These are phyloP conservation scores for Litocranius walleri DNA, from an alignment of 2,113 vertebrate species.

Conservation along the genomic window DNA sequence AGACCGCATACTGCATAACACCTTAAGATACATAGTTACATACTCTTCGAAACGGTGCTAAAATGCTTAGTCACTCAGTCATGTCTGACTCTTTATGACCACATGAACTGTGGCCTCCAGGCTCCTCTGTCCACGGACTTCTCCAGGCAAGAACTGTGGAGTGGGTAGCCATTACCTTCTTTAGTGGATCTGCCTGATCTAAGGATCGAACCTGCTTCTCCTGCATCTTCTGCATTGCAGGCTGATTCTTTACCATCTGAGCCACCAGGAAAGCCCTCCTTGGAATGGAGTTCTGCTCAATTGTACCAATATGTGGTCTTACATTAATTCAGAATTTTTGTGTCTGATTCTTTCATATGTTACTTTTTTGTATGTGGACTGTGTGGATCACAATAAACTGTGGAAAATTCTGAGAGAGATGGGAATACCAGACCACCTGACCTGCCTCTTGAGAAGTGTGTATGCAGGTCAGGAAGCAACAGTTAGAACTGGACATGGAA, in stretches of 20 bases:
- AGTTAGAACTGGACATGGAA: too few species aligned
- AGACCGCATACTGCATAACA: not conserved
- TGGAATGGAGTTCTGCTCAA: not conserved
- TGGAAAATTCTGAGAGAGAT: too few species aligned
- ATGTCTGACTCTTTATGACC: not conserved
- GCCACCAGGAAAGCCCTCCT: not conserved
- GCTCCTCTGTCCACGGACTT: not conserved
- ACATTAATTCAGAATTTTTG: not conserved
- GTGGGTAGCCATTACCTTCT: not conserved
- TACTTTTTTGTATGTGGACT: not conserved
- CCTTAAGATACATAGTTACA: not conserved
- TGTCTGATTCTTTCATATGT: not conserved
- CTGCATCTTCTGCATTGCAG: not conserved
- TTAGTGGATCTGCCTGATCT: not conserved
- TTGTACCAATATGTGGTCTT: not conserved
- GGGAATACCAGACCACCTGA: too few species aligned
- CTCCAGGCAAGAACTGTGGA: not conserved
- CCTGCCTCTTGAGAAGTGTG: too few species aligned
- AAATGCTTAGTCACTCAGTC: not conserved
- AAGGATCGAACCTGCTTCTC: fast-evolving
- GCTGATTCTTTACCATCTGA: not conserved
- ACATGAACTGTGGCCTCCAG: not conserved
- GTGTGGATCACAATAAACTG: too few species aligned
- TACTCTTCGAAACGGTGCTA: not conserved
- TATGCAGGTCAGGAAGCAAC: too few species aligned